Evolutionary conservation across 1,140 invertebrate species (phyloP).

Genomic region (Parapsyche elsis): DNA sequence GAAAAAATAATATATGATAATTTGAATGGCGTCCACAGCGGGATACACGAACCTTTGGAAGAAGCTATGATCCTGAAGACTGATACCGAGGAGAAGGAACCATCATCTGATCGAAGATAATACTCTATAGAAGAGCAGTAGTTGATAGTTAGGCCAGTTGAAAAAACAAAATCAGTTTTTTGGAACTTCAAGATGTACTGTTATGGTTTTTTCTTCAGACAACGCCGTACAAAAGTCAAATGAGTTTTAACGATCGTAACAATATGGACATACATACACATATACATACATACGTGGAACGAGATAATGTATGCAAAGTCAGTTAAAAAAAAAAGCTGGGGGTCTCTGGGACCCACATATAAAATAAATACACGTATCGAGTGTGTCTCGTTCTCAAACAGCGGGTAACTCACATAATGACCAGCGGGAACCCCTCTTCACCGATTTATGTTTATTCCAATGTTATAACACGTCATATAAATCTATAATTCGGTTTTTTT

Average conservation of each 20-base stretch:
- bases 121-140: too few relatives aligned
- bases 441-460: background rate
- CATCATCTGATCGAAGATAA: background rate
- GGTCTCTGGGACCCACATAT: background rate
- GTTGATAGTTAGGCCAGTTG: background rate
- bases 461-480: conserved; percentile 5
- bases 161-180: background rate
- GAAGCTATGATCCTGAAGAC: background rate
- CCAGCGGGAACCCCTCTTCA: background rate
- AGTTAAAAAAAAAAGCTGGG: background rate
- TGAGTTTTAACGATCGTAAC: too few relatives aligned
- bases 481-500: background rate
- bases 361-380: background rate
- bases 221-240: too few relatives aligned
- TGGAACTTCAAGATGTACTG: background rate
- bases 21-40: background rate
- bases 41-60: background rate
- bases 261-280: background rate
- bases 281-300: background rate
- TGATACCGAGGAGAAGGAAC: background rate
- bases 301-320: background rate
- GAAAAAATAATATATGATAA: background rate
- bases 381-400: background rate
- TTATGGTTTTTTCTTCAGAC: too few relatives aligned
- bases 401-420: background rate